Percentiles rank a stretch among this genome's conserved stretches.
These are phyloP conservation scores for Scaptomyza polygonia DNA, from an alignment of 2,888 invertebrate genomes.

Conservation along the genomic window DNA sequence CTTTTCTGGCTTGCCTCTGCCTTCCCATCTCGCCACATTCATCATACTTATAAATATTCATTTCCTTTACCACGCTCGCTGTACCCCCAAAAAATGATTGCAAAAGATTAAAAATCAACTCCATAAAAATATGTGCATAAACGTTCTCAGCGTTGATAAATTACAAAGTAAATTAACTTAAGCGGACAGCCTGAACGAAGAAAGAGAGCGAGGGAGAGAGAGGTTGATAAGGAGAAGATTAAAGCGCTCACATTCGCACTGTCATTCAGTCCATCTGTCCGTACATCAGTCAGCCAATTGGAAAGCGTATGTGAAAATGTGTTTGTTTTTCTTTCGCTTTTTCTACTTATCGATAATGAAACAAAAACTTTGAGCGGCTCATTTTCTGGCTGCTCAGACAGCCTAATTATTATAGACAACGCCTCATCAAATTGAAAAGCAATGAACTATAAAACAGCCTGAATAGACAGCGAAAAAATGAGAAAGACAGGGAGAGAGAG, in stretches of 20 bases:
- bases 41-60: constrained; percentile 81
- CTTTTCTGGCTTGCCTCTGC: constrained; percentile 11
- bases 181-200: constrained; percentile 13
- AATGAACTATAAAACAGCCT: constrained; percentile 82
- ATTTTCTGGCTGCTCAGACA: constrained; percentile 59
- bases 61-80: constrained; percentile 54
- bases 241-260: constrained; percentile 35
- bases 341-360: constrained; percentile 35
- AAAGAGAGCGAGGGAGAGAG: not conserved
- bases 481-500: not conserved
- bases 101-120: constrained; percentile 83
- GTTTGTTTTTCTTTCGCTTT: constrained; percentile 10
- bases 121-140: constrained; percentile 66
- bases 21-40: constrained; percentile 64
- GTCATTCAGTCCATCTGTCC: constrained; percentile 24
- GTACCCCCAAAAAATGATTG: constrained; percentile 68
- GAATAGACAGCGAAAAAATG: constrained; percentile 4
- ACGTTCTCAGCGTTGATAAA: constrained; percentile 76
- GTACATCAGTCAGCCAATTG: constrained; percentile 37
- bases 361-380: constrained; percentile 59
- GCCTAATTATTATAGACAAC: constrained; percentile 81
- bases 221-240: constrained; percentile 20
- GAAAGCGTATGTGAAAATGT: constrained; percentile 43
- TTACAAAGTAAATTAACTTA: constrained; percentile 78
- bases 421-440: constrained; percentile 84